These are phyloP conservation scores for Adelognathus sp. DNA, from an alignment of 2,888 invertebrate species.

Conservation along the genomic window DNA sequence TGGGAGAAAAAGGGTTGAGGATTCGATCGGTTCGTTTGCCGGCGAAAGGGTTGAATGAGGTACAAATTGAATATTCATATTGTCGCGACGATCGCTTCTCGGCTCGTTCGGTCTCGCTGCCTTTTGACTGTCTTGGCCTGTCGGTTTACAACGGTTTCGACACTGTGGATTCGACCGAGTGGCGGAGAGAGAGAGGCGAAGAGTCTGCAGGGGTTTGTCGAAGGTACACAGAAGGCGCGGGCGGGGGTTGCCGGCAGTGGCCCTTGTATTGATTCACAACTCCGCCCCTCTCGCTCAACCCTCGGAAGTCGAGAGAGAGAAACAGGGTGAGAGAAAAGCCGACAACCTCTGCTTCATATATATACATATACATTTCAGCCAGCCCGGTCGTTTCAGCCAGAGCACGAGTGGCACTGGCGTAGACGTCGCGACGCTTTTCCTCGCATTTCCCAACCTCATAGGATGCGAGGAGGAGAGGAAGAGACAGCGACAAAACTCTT, in stretches of 20 bases:
- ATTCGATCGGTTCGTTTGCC: too few species aligned
- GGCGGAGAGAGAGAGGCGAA: slow-evolving; percentile 35
- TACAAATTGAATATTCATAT: neutral
- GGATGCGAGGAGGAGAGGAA: neutral
- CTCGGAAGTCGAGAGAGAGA: slow-evolving; percentile 45
- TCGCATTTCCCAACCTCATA: slow-evolving; percentile 33
- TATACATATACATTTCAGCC: too few species aligned
- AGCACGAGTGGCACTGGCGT: slow-evolving; percentile 41
- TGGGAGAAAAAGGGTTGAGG: too few species aligned
- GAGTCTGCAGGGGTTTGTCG: slow-evolving; percentile 34
- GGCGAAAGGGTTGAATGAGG: too few species aligned
- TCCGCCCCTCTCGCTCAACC: slow-evolving; percentile 45
- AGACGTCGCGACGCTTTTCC: slow-evolving; percentile 50
- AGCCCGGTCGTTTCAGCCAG: slow-evolving; percentile 30
- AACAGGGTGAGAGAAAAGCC: slow-evolving; percentile 45
- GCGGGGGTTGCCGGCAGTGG: slow-evolving; percentile 66
- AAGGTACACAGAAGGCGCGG: slow-evolving; percentile 34
- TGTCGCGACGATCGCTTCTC: neutral
- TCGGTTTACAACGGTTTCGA: slow-evolving; percentile 46
- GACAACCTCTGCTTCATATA: slow-evolving; percentile 32
- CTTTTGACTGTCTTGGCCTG: slow-evolving; percentile 21
- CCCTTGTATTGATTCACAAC: slow-evolving; percentile 80
- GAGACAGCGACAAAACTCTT: slow-evolving; percentile 28
- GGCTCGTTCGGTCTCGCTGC: slow-evolving; percentile 29
- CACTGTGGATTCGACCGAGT: slow-evolving; percentile 45